Evolutionary conservation across 2,113 vertebrate species (phyloP).

Genomic region (Podarcis cretensis): DNA sequence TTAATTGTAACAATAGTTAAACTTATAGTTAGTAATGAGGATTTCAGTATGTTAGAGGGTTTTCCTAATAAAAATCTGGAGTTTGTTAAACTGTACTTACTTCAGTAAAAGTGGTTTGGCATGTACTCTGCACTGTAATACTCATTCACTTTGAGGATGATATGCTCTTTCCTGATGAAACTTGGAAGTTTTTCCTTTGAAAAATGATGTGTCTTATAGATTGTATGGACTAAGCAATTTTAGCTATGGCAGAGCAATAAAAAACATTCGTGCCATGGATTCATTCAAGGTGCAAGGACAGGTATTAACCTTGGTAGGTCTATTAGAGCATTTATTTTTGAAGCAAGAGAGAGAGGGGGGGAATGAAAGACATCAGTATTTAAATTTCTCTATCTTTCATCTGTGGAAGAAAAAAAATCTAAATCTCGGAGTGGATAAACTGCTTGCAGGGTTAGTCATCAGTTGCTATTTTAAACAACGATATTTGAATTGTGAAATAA

Average conservation of each 20-base stretch:
- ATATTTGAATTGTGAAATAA: conserved; percentile 46
- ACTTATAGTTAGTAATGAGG: neutral
- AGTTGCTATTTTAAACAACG: conserved; percentile 58
- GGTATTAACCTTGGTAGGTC: conserved; percentile 76
- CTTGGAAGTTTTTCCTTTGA: conserved; percentile 70
- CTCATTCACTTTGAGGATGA: conserved; percentile 66
- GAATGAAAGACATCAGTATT: conserved; percentile 60
- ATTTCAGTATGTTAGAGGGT: neutral
- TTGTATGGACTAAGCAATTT: conserved; percentile 76
- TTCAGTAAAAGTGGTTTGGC: conserved; percentile 43
- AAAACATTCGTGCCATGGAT: conserved; percentile 72
- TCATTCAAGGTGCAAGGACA: conserved; percentile 76
- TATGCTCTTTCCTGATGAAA: conserved; percentile 67
- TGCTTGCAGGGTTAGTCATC: conserved; percentile 52
- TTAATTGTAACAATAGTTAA: neutral
- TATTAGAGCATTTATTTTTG: conserved; percentile 73
- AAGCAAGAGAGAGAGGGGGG: conserved; percentile 29
- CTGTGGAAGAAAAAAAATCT: conserved; percentile 55
- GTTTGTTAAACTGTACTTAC: conserved; percentile 31
- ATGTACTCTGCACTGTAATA: conserved; percentile 35
- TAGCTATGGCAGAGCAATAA: conserved; percentile 76
- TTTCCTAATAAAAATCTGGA: conserved; percentile 19
- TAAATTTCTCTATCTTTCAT: conserved; percentile 63
- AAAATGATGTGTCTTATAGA: conserved; percentile 74
- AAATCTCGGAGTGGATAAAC: conserved; percentile 57